Evolutionary conservation across 2,797 vertebrate species (phyloP).

Genomic region (Gastrophryne carolinensis): DNA sequence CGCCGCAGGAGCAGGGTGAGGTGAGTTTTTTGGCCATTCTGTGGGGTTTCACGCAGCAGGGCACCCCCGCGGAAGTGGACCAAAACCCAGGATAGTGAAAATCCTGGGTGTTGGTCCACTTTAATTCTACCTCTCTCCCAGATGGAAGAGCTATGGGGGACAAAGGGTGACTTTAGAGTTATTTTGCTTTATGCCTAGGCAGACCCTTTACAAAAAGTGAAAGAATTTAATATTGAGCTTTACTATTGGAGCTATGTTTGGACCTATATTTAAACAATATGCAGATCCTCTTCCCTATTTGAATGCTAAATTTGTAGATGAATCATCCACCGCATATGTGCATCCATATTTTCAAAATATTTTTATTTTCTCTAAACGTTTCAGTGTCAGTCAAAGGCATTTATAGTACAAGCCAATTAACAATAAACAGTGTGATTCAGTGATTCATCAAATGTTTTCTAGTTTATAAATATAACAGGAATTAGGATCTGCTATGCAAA

Average conservation of each 20-base stretch:
- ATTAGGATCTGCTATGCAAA: too few relatives aligned
- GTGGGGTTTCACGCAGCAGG: too few relatives aligned
- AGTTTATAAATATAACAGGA: not conserved
- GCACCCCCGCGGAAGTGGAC: too few relatives aligned
- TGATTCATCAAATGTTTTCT: not conserved
- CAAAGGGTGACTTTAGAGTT: too few relatives aligned
- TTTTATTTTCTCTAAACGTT: constrained; percentile 5
- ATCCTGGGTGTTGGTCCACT: too few relatives aligned
- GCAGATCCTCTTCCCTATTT: not conserved
- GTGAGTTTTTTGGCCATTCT: too few relatives aligned
- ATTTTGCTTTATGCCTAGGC: too few relatives aligned
- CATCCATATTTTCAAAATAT: constrained; percentile 8
- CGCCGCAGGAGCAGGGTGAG: too few relatives aligned
- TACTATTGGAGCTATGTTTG: not conserved
- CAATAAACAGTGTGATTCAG: not conserved
- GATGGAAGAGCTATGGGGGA: too few relatives aligned
- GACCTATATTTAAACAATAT: not conserved
- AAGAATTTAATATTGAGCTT: not conserved
- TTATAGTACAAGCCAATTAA: not conserved
- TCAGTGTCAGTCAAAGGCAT: not conserved
- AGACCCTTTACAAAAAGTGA: too few relatives aligned
- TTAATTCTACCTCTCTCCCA: too few relatives aligned
- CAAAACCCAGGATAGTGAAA: too few relatives aligned
- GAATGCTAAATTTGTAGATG: not conserved
- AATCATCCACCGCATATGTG: constrained; percentile 13